Evolutionary conservation across 2,113 vertebrate genomes (phyloP).

Genomic region (Mionectes macconnelli): DNA sequence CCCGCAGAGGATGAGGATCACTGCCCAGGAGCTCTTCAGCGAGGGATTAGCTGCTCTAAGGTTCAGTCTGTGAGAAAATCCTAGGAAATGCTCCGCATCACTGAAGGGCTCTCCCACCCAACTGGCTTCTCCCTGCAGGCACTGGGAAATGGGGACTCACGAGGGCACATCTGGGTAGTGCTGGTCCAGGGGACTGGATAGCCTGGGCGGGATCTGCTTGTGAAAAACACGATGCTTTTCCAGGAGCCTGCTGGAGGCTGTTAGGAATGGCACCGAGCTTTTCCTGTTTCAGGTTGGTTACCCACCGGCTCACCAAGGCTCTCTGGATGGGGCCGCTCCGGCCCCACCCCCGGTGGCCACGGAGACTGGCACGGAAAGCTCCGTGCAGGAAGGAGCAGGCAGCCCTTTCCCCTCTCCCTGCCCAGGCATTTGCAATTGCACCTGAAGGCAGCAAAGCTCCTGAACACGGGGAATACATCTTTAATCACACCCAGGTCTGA

Average conservation of each 20-base stretch:
- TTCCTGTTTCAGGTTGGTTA: rapidly evolving
- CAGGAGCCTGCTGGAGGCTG: rapidly evolving
- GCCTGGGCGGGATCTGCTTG: neutral
- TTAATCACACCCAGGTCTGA: conserved; percentile 5
- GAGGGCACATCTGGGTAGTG: rapidly evolving
- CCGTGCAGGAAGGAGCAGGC: neutral
- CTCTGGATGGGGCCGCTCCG: neutral
- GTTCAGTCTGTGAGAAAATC: neutral
- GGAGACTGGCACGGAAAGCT: neutral
- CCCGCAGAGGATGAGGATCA: neutral
- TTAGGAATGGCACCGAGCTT: neutral
- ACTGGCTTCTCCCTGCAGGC: rapidly evolving
- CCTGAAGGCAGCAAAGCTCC: neutral
- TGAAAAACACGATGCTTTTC: rapidly evolving
- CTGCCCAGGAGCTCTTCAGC: neutral
- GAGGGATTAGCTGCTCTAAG: neutral
- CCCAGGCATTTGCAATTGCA: neutral
- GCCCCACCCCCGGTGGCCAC: neutral
- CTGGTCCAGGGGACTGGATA: neutral
- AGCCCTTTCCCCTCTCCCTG: neutral
- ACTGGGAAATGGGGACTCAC: rapidly evolving
- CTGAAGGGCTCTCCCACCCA: neutral
- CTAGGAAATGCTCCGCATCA: rapidly evolving
- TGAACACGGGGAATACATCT: neutral
- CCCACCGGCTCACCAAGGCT: rapidly evolving